phyloP scores from a whole-genome alignment of 2,113 vertebrate genomes.

The Martes martes region DNA sequence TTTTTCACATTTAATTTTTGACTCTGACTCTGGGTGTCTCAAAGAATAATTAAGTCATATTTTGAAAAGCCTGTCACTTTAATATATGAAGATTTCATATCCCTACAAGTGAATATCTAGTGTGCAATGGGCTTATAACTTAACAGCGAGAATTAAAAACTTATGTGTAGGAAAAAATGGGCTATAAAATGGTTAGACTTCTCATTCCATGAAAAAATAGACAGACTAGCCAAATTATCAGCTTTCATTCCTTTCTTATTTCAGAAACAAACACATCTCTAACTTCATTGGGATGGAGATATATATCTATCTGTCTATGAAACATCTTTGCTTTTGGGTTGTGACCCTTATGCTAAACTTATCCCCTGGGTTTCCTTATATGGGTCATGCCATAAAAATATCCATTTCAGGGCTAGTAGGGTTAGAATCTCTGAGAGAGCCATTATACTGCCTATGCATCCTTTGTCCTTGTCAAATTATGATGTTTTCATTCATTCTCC shows the following conservation, averaged over 20 bases:
- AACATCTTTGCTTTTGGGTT: conserved; percentile 37
- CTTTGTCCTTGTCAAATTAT: conserved; percentile 62
- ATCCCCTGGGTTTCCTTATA: conserved; percentile 61
- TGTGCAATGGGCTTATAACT: background rate
- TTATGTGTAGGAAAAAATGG: background rate
- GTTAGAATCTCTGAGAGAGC: conserved; percentile 58
- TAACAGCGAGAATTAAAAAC: background rate
- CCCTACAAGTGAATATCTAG: background rate
- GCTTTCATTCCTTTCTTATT: conserved; percentile 23
- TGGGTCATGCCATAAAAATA: conserved; percentile 65
- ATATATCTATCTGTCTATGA: background rate
- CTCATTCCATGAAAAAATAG: background rate
- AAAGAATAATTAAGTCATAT: conserved; percentile 12
- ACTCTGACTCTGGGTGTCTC: conserved; percentile 23
- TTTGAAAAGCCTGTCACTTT: conserved; percentile 12
- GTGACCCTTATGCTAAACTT: conserved; percentile 43
- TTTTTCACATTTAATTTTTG: conserved; percentile 34
- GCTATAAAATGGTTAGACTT: background rate
- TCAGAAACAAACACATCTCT: background rate
- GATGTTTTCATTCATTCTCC: conserved; percentile 54
- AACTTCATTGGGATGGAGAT: background rate
- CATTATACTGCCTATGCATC: conserved; percentile 24
- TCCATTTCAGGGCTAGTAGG: conserved; percentile 40
- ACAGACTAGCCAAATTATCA: background rate
- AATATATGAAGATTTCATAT: background rate